phyloP scores from a whole-genome alignment of 2,113 vertebrate species.

The Myiopsitta monachus region DNA sequence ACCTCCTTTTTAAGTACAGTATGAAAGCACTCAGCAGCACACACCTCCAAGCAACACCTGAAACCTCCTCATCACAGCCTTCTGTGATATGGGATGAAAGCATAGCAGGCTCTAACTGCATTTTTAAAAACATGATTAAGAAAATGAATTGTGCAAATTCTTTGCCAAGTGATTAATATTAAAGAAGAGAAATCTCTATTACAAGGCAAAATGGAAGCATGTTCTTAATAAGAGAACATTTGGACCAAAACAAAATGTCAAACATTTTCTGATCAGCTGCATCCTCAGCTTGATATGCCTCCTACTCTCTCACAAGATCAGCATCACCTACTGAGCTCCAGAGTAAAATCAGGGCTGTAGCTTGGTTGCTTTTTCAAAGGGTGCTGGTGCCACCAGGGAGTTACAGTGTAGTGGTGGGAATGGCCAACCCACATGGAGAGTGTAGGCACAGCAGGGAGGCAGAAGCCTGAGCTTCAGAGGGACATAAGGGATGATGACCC shows the following conservation, averaged over 20 bases:
- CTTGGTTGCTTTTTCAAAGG: neutral
- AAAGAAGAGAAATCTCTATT: conserved; percentile 16
- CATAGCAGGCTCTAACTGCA: neutral
- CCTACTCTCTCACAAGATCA: conserved; percentile 48
- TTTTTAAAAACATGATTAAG: neutral
- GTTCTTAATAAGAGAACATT: conserved; percentile 59
- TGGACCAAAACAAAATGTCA: conserved; percentile 59
- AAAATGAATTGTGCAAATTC: neutral
- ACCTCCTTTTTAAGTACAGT: neutral
- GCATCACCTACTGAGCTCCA: neutral
- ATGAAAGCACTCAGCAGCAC: neutral
- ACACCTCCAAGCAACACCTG: neutral
- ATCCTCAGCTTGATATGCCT: conserved; percentile 60
- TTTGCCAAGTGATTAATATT: conserved; percentile 32
- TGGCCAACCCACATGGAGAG: neutral
- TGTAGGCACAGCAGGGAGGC: neutral
- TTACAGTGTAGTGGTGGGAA: neutral
- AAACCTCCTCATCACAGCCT: neutral
- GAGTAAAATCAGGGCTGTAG: neutral
- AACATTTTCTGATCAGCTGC: conserved; percentile 53
- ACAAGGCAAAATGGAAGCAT: conserved; percentile 30
- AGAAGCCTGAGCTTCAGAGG: neutral
- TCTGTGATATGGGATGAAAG: neutral
- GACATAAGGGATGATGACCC: neutral
- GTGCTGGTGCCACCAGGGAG: neutral